These are phyloP conservation scores for Colius striatus DNA, from an alignment of 2,113 vertebrate species.

Conservation along the genomic window DNA sequence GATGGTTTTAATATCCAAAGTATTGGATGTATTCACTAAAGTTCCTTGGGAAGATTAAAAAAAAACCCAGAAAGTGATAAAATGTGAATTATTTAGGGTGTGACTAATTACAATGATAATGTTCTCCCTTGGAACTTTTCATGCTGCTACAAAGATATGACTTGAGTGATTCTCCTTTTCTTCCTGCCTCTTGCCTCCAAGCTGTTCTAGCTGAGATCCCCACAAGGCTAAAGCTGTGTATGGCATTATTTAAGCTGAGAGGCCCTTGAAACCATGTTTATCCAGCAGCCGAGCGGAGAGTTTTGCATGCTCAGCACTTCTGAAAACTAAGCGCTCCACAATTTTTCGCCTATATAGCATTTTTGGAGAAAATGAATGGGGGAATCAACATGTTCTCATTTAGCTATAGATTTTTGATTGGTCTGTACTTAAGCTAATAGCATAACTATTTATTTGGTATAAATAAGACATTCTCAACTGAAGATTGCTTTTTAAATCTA, in stretches of 20 bases:
- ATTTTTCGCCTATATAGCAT: conserved; percentile 41
- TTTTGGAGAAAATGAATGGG: conserved; percentile 50
- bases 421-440: conserved; percentile 52
- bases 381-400: conserved; percentile 59
- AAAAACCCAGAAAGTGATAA: background rate
- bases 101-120: background rate
- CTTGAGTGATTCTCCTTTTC: background rate
- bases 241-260: conserved; percentile 46
- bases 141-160: background rate
- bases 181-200: background rate
- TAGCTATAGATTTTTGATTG: conserved; percentile 50
- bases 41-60: background rate
- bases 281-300: conserved; percentile 34
- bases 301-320: conserved; percentile 46
- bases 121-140: background rate
- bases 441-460: conserved; percentile 61
- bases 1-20: background rate
- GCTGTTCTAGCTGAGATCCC: conserved; percentile 4
- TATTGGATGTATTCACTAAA: background rate
- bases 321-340: background rate
- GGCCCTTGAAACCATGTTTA: conserved; percentile 47
- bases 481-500: background rate
- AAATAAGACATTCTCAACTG: conserved; percentile 41
- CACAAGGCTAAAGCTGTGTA: background rate
- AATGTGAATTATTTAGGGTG: background rate